phyloP scores from a whole-genome alignment of 2,797 vertebrate genomes.

The Furcifer pardalis region DNA sequence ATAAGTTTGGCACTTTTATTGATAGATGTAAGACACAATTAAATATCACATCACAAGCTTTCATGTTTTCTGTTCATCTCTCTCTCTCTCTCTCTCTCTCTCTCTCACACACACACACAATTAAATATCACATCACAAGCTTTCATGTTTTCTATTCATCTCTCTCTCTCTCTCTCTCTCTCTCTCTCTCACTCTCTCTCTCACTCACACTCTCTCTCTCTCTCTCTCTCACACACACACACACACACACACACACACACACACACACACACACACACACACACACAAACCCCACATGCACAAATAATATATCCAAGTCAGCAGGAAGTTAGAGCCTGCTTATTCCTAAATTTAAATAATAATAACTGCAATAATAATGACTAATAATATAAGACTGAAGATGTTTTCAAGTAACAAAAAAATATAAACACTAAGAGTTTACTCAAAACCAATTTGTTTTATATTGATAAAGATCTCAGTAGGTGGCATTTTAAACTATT shows the following conservation, averaged over 20 bases:
- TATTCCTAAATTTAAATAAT: conserved; percentile 32
- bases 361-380: background rate
- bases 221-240: no score
- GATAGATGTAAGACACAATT: background rate
- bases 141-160: conserved; percentile 16
- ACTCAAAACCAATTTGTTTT: background rate
- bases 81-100: no score
- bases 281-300: background rate
- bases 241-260: no score
- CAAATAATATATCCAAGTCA: background rate
- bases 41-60: background rate
- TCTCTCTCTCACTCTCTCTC: no score
- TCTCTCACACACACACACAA: no score
- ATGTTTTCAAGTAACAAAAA: background rate
- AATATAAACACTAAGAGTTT: background rate
- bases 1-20: conserved; percentile 20
- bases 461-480: background rate
- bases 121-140: conserved; percentile 5
- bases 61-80: conserved; percentile 20
- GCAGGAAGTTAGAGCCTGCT: conserved; percentile 29
- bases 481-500: background rate
- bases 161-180: no score
- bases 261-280: background rate
- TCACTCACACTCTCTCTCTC: no score
- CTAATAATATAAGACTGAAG: no score